Evolutionary conservation across 2,113 vertebrate species (phyloP), one percentile per base, ranked within the genome.

Genomic region (Bufo bufo): DNA sequence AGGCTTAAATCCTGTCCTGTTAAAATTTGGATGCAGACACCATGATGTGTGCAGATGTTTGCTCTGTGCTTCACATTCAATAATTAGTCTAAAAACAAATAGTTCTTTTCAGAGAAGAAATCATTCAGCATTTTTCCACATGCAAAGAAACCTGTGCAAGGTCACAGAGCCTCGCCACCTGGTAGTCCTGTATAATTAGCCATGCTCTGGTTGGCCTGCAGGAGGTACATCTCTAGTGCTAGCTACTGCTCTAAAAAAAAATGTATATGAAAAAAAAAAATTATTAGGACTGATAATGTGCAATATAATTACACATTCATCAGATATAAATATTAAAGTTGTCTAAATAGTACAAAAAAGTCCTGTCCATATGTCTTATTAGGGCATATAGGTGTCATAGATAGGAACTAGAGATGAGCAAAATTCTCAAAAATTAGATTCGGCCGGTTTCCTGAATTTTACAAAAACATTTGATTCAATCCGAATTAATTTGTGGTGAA

Each of bases 1-100:
- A 66, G 59, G 77, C 82, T 77, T 83, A 84, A 77, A 89, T 84
- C 87, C 72, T 89, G 87, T 89, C 87, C 87, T 89, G 87, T 84
- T 84, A 89, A 82, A 77, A 78, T 77, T 63, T 77, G 82, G 81
- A 89, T 69, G 71, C 61, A 78, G 72, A 84, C 81, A 89, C 81
- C 87, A 89, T 89, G 82, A 89, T 89, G 87, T 89, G 87, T 84
- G 87, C 87, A 89, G 87, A 89, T 89, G 87, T 89, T 82, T 89
- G 82, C 87, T 75, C 72, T 19, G 23, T 61, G 72, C 61, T 47
- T 59, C 87, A 78, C 58, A 84, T 89, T 89, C 81, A 84, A 84
- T 89, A 89, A 89, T 89, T 89, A 84, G 82, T 69, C 71, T 78
- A 82, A 84, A 89, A 89, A 89, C 78, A 89, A 89, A 89, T 78